Evolutionary conservation across 1,140 invertebrate genomes (phyloP).

Genomic region (Pseudoatta argentina): DNA sequence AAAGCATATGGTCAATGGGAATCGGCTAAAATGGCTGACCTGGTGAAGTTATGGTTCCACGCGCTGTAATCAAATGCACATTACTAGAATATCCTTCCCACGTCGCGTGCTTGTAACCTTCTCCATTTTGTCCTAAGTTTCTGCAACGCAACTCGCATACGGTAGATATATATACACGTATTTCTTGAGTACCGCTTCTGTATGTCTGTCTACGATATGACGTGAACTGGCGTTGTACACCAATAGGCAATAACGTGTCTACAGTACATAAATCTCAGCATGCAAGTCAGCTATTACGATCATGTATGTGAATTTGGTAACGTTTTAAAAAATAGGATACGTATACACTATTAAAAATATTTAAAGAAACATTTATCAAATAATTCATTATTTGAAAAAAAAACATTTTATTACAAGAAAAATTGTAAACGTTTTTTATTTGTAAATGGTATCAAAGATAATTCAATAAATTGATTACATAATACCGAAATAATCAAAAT

Average conservation of each 20-base stretch:
- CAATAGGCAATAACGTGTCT: constrained; percentile 75
- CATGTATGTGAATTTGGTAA: constrained; percentile 38
- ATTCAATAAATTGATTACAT: neutral
- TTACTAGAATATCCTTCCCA: constrained; percentile 79
- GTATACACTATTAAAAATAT: neutral
- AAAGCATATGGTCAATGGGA: neutral
- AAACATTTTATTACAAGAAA: neutral
- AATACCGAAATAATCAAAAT: constrained; percentile 3
- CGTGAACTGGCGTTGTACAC: constrained; percentile 63
- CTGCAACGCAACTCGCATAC: constrained; percentile 21
- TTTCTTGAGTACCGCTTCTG: constrained; percentile 62
- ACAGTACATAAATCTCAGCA: constrained; percentile 68
- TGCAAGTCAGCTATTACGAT: constrained; percentile 68
- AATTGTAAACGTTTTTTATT: neutral
- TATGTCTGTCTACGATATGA: constrained; percentile 64
- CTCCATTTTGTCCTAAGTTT: constrained; percentile 36
- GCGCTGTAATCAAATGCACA: constrained; percentile 84
- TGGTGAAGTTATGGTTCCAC: constrained; percentile 44
- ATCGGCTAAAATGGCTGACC: constrained; percentile 37
- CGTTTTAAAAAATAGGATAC: neutral
- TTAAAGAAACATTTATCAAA: neutral
- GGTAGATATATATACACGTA: constrained; percentile 48
- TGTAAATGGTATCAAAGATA: neutral
- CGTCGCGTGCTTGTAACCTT: constrained; percentile 62
- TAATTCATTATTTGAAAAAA: neutral